phyloP scores from a whole-genome alignment of 2,113 vertebrate genomes.

The Ginglymostoma cirratum region DNA sequence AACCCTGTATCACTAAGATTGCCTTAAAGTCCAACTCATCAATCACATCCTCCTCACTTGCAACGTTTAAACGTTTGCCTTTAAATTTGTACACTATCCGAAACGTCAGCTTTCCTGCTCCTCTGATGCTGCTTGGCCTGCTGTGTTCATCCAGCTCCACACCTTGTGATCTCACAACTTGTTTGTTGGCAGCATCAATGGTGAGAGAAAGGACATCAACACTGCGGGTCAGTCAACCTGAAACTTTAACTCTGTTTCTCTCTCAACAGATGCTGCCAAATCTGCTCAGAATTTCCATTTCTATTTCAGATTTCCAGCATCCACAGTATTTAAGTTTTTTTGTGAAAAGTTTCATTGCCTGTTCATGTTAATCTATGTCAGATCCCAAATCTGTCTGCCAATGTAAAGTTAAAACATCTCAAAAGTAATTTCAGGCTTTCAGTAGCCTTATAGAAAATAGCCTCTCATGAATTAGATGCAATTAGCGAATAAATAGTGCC shows the following conservation, averaged over 20 bases:
- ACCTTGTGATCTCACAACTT: not conserved
- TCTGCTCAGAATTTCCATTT: not conserved
- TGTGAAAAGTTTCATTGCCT: not conserved
- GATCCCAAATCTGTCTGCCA: not conserved
- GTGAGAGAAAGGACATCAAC: not conserved
- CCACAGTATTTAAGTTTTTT: not conserved
- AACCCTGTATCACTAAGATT: not conserved
- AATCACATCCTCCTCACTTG: not conserved
- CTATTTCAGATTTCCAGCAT: not conserved
- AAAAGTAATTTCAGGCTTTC: too few relatives aligned
- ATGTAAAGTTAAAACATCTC: not conserved
- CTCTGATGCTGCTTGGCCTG: too few relatives aligned
- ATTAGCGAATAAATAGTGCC: not conserved
- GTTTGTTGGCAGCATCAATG: not conserved
- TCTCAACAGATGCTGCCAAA: not conserved
- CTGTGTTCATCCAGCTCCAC: too few relatives aligned
- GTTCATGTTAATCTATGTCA: not conserved
- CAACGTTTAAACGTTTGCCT: not conserved
- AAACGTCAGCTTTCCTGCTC: too few relatives aligned
- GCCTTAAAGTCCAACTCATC: not conserved
- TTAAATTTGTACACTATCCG: not conserved
- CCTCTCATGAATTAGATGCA: not conserved
- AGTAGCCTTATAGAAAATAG: not conserved
- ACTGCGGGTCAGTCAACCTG: not conserved
- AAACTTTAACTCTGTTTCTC: not conserved